Percentiles rank a stretch among this genome's conserved stretches.
Conservation (phyloP, 2,113 vertebrate genomes). For the Cyphotilapia sp. region DNA sequence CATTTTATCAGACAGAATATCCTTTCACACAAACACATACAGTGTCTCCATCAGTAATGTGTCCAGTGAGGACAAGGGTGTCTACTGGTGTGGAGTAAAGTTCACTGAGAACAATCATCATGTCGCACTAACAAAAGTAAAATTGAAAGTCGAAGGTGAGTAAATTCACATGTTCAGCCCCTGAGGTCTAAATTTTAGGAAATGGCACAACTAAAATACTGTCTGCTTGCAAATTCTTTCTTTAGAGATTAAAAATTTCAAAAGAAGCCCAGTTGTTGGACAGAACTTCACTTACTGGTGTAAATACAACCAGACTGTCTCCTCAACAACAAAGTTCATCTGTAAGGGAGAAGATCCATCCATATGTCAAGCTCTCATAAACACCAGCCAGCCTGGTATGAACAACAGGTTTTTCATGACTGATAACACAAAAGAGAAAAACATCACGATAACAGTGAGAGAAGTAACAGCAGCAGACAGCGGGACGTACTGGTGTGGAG, state of each 20-base stretch:
- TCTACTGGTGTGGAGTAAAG: slow-evolving; percentile 8
- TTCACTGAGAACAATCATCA: rapidly evolving
- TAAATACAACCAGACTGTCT: neutral
- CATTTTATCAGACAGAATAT: neutral
- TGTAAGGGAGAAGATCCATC: slow-evolving; percentile 19
- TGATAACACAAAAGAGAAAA: rapidly evolving
- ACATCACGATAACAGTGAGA: neutral
- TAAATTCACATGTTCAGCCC: neutral
- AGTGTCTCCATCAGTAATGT: neutral
- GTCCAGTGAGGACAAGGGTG: neutral
- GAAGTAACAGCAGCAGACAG: neutral
- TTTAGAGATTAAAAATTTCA: neutral
- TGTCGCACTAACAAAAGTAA: neutral
- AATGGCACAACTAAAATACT: neutral
- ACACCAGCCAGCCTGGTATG: rapidly evolving
- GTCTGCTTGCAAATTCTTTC: neutral
- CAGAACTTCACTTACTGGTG: neutral
- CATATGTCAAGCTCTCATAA: neutral
- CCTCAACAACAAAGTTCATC: neutral
- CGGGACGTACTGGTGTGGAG: slow-evolving; percentile 28
- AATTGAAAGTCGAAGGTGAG: neutral
- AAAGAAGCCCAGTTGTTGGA: rapidly evolving
- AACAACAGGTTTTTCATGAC: neutral
- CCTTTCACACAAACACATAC: neutral
- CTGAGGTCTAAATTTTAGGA: neutral